These are phyloP conservation scores for Coturnix japonica DNA, from an alignment of 2,113 vertebrate genomes.

Conservation along the genomic window DNA sequence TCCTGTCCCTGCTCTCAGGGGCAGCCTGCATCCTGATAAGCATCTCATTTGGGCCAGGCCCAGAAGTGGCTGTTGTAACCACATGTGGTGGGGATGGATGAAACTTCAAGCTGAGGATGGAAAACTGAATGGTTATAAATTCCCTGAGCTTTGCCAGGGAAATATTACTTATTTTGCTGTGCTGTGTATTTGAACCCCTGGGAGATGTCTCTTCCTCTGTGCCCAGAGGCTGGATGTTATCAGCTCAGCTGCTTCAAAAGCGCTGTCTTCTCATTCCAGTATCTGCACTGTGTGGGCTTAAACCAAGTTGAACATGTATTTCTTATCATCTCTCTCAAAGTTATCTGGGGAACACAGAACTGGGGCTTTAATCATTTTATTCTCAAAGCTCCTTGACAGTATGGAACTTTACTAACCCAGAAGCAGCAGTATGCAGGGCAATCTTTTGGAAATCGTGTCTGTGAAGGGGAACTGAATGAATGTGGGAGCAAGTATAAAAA, in stretches of 20 bases:
- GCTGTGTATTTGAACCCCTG: not conserved
- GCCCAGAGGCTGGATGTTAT: not conserved
- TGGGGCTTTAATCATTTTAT: not conserved
- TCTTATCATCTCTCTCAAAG: not conserved
- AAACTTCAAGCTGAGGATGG: not conserved
- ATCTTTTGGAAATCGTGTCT: not conserved
- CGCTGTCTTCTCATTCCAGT: not conserved
- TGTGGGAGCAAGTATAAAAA: not conserved
- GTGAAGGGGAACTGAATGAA: not conserved
- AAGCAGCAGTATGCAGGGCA: not conserved
- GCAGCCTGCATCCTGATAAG: fast-evolving
- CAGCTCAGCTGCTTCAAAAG: not conserved
- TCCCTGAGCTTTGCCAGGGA: not conserved
- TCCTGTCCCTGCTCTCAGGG: not conserved
- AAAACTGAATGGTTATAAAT: not conserved
- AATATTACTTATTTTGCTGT: not conserved
- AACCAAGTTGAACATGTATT: not conserved
- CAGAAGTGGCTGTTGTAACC: not conserved
- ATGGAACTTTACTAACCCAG: not conserved
- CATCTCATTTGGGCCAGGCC: not conserved
- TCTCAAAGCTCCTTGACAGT: not conserved
- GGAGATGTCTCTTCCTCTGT: not conserved
- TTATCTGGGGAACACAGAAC: not conserved
- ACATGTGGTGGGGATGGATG: not conserved
- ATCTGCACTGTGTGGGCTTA: not conserved